Evolutionary conservation across 64 coral and sea anemone species (phyloP).

Genomic region (Trachythela sp.): DNA sequence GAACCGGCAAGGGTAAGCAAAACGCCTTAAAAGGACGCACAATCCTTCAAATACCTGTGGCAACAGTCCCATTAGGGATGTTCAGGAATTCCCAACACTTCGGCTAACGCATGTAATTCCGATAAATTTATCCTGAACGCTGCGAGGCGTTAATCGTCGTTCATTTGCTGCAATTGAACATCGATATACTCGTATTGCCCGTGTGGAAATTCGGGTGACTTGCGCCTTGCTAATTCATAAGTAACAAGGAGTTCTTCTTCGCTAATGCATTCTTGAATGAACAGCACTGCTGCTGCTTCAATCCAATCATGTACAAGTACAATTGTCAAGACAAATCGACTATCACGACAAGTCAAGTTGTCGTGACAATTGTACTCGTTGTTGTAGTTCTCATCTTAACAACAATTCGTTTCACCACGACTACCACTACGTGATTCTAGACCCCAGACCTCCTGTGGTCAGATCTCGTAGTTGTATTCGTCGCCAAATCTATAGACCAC

Average conservation of each 20-base stretch:
- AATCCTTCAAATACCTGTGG: background rate
- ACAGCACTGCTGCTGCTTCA: background rate
- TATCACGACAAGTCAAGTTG: background rate
- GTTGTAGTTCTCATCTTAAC: too few relatives aligned
- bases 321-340: background rate
- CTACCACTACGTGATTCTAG: too few relatives aligned
- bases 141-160: background rate
- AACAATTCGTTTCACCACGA: too few relatives aligned
- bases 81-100: background rate
- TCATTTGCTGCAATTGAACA: too few relatives aligned
- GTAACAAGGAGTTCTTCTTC: too few relatives aligned
- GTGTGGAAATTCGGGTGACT: too few relatives aligned
- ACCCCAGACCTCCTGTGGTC: background rate
- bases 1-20: background rate
- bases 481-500: too few relatives aligned
- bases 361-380: background rate
- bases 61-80: background rate
- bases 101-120: background rate
- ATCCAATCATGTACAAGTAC: background rate
- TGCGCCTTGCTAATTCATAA: too few relatives aligned
- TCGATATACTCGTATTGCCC: too few relatives aligned
- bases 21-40: background rate
- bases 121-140: background rate
- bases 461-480: constrained; percentile 3
- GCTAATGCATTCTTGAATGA: too few relatives aligned